Base-by-base conservation (phyloP, 2,888 invertebrate genomes). In the Drosophila emarginata region DNA sequence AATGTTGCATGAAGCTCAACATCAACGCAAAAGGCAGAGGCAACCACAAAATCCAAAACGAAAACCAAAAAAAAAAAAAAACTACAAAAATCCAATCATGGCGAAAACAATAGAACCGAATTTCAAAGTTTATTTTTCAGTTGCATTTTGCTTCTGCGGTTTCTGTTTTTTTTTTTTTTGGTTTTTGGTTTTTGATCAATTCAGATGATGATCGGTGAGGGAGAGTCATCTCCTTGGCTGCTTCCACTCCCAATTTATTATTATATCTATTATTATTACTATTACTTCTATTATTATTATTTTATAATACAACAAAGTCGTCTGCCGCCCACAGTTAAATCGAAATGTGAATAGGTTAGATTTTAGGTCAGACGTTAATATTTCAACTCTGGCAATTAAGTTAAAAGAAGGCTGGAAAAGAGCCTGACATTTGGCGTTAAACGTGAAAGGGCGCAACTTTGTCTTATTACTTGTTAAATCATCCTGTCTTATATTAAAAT, bases 1-100 rank as follows among this genome's bases (percentile, higher is more conserved):
- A 87, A 87, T 87, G 81, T 76, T 78, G 87, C 81, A 87, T 87
- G 84, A 87, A 81, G 81, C 81, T 45, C 45, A 45, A 45, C 45
- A 45, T 45, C 45, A 45, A 45, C 45, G 45, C 45, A 45, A 45
- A 45, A 45, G 45, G 87, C 84, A 84, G 58, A 74, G 68, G 63
- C 62, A 80, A 78, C 87, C 80, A 78, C 87, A 84, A 87, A 72
- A 81, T 67, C 77, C 69, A 67, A 69, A 73, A 66, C 54, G 65
- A 73, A 77, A 71, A 77, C 61, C 67, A 40, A 26, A 39, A 78
- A 72, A 40, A 26, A 39, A 78, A 72, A 61, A 59, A 61, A 69
- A 72, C 4, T n/a, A 37, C 37, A 40, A 40, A 45, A 45, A 45
- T 45, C 45, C 45, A 45, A 45, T 45, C 45, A 45, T 45, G 45